These are phyloP conservation scores for Vanacampus margaritifer DNA, from an alignment of 2,113 vertebrate species.

Conservation along the genomic window DNA sequence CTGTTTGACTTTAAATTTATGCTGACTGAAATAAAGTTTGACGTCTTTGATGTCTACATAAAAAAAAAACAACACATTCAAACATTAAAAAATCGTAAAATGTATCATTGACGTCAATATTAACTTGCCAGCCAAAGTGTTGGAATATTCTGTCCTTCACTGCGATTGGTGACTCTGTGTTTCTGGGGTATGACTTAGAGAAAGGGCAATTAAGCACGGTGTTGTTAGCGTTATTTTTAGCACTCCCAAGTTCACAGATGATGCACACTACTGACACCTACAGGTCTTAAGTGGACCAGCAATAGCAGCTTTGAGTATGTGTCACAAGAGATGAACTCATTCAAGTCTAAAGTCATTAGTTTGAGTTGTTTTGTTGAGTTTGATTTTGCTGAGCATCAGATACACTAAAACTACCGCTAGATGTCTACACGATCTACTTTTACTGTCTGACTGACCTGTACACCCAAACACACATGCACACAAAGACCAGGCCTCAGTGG, in stretches of 20 bases:
- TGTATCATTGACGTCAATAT: no score
- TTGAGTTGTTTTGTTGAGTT: not conserved
- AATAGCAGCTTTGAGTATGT: not conserved
- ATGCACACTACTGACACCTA: not conserved
- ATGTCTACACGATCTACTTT: slow-evolving; percentile 19
- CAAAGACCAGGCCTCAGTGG: slow-evolving; percentile 45
- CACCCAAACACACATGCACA: slow-evolving; percentile 37
- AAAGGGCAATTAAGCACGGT: not conserved
- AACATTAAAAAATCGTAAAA: no score
- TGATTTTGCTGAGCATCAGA: not conserved
- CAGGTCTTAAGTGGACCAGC: not conserved
- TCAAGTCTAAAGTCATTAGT: not conserved
- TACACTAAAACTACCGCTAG: slow-evolving; percentile 15
- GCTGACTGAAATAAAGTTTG: no score
- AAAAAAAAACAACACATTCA: no score
- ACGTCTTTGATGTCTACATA: no score
- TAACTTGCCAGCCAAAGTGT: no score
- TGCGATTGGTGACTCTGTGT: no score
- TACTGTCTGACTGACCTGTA: slow-evolving; percentile 30
- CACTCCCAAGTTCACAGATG: not conserved
- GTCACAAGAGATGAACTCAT: no score
- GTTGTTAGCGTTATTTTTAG: not conserved
- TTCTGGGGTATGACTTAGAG: no score
- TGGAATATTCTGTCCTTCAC: no score
- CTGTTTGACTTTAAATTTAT: no score